A percentile compares a stretch with the other conserved stretches of the same genome.
phyloP scores from a whole-genome alignment of 2,113 vertebrate genomes.

The Rostratula benghalensis region DNA sequence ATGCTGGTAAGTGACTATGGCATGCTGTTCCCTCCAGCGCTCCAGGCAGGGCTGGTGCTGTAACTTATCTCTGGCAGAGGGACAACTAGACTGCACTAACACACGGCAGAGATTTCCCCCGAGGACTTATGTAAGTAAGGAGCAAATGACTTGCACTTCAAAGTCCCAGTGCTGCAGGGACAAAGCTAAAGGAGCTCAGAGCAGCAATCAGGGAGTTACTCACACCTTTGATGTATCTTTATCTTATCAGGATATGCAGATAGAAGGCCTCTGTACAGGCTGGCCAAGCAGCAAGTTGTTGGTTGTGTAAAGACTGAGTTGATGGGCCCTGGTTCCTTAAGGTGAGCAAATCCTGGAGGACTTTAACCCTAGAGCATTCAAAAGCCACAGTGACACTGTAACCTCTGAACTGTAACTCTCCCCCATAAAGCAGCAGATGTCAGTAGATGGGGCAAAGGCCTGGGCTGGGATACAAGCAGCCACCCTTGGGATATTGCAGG shows the following conservation, averaged over 20 bases:
- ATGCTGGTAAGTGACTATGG: not conserved
- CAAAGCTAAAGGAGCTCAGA: constrained; percentile 19
- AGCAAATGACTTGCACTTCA: constrained; percentile 8
- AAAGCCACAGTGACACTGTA: not conserved
- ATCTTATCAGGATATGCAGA: constrained; percentile 16
- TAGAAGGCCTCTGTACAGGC: not conserved
- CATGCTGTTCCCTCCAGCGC: not conserved
- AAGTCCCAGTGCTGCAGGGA: not conserved
- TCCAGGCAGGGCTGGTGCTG: not conserved
- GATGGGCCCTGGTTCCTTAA: not conserved
- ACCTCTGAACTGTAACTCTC: not conserved
- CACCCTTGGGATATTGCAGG: not conserved
- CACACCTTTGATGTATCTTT: constrained; percentile 21
- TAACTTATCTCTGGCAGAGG: not conserved
- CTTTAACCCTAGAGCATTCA: not conserved
- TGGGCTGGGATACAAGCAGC: not conserved
- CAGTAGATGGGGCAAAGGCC: not conserved
- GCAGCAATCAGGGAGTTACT: not conserved
- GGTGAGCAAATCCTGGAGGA: not conserved
- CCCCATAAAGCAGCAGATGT: not conserved
- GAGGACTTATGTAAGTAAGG: not conserved
- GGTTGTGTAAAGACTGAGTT: not conserved
- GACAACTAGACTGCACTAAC: not conserved
- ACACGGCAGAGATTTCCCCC: not conserved
- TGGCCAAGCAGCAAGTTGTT: not conserved